Evolutionary conservation across 1,140 invertebrate species (phyloP), one percentile per base, ranked within the genome.

Genomic region (Dreissena polymorpha): DNA sequence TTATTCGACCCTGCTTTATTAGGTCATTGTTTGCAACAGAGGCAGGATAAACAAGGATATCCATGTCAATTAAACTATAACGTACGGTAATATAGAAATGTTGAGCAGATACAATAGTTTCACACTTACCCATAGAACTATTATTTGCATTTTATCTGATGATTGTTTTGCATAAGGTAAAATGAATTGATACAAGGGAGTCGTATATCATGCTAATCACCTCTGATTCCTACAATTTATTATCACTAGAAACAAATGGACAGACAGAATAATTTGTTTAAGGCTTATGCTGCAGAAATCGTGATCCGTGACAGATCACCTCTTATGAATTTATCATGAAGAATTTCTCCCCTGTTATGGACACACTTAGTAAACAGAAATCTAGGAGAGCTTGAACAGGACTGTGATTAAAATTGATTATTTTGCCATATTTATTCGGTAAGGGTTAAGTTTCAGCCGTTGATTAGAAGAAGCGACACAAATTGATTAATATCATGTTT

Each of bases 391-490:
- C 60, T 63, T 72, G 78, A 72, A 50, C 69, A 18, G 39, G 25
- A 29, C 73, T 81, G 70, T 81, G 78, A 81, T 81, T 81, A 68
- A 81, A 81, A 81, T 81, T 81, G 78, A 81, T 81, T 81, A 81
- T 72, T 72, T 72, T 73, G 71, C 63, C 78, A 81, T 81, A 72
- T 73, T 73, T 72, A 81, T 81, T 81, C 70, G 57, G 27, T 10
- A 7, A 16, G 78, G 78, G 78, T 81, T 81, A 73, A 51, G 78
- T 73, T 81, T 72, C 78, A 72, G 39, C 27, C 53, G 53, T 25
- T 65, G 78, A 81, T 81, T 72, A 67, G 39, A 79, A 69, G 39
- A 79, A 70, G 67, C 53, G 29, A 70, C 67, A 69, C 39, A 18
- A 55, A 79, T 69, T 79, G 76, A 79, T 79, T 79, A 79, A 23